Evolutionary conservation across 2,113 vertebrate species (phyloP), one percentile per base, ranked within the genome.

Genomic region (Antechinus flavipes): DNA sequence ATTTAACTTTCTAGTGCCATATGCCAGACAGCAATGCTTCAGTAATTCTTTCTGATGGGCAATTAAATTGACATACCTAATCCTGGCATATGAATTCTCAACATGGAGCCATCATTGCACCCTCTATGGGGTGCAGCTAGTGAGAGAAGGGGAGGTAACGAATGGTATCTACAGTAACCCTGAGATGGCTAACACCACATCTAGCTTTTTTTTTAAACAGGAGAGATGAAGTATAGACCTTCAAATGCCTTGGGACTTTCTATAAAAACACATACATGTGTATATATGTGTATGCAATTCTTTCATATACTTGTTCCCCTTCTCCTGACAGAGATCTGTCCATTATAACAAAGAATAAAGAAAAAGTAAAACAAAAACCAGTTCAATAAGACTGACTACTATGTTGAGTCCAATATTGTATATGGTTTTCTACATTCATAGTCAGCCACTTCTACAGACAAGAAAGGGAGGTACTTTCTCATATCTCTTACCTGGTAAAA

Each of bases 81-180:
- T 90, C 90, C 90, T 50, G 90, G 90, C 90, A 90, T 90, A 90
- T 90, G 90, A 90, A 90, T 90, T 90, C 90, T 52, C 90, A 90
- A 52, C 49, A 90, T 90, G 49, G 14, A 27, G 46, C 27, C 49
- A 90, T 90, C 49, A 30, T 90, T 90, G 10, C 24, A 90, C 50
- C 24, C 49, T 49, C 90, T 90, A 90, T 27, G 90, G 27, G 90
- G 90, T 47, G 25, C 22, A 90, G 47, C 68, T 26, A 30, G 47
- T 90, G 26, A 90, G 49, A 4, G 27, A 52, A 90, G 90, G 30
- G 47, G 90, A 50, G 90, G 24, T 49, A 90, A 24, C 24, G 90
- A 27, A 52, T 50, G 46, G 25, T 30, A 90, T 42, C 35, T 42
- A 42, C 6, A 42, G 16, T 42, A 22, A 84, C 2, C 5, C 68